Percentiles rank a stretch among this genome's conserved stretches.
phyloP scores from a whole-genome alignment of 1,140 invertebrate species.

The Propsilocerus akamusi region DNA sequence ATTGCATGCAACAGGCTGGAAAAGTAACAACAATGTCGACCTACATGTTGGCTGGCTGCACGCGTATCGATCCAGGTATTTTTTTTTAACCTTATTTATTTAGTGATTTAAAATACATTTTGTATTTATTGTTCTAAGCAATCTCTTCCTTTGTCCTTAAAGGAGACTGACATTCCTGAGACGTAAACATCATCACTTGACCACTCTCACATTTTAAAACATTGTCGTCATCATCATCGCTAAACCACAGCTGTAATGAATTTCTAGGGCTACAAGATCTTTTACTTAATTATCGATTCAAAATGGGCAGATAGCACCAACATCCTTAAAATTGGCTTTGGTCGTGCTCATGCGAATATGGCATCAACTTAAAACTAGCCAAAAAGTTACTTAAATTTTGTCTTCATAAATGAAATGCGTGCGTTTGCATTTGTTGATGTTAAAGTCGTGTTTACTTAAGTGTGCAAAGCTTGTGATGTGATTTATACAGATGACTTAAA shows the following conservation, averaged over 20 bases:
- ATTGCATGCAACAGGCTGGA: neutral
- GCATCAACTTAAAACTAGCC: no score
- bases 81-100: no score
- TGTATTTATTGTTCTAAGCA: no score
- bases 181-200: neutral
- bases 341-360: no score
- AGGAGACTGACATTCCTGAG: conserved; percentile 1
- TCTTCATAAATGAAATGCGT: no score
- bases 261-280: neutral
- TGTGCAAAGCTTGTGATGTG: no score
- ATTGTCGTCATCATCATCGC: neutral
- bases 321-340: neutral
- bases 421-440: no score
- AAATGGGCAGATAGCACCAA: neutral
- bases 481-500: no score
- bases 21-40: neutral
- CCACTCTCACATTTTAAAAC: neutral
- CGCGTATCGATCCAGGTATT: neutral
- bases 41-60: neutral
- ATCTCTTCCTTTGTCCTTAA: no score
- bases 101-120: no score
- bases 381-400: no score
- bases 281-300: neutral
- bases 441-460: no score
- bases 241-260: neutral